Evolutionary conservation across 92 coral and sea anemone genomes (phyloP), one percentile per base, ranked within the genome.

Genomic region (Siderastrea siderea): DNA sequence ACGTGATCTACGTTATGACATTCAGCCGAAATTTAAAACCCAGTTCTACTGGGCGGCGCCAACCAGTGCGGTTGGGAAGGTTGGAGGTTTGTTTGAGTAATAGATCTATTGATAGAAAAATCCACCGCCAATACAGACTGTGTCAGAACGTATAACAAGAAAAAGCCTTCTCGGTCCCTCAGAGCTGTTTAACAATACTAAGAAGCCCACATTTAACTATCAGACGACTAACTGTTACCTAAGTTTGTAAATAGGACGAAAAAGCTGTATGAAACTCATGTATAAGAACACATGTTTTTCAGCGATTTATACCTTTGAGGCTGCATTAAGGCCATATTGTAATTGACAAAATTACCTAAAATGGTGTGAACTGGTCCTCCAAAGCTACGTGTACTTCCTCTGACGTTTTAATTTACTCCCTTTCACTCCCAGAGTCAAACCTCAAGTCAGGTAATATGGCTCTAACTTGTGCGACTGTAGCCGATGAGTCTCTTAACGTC

Each of bases 21-120:
- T 7, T 17, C 17, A 19, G 3, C 38, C 19, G 78, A 74, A 74
- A 74, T 74, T 74, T 26, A 52, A 74, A 53, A 53, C 78, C 78
- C 3, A n/a, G 11, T 7, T 53, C 38, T 52, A 14, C 13, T n/a
- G 38, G 78, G 78, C 63, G 78, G 78, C 47, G 62, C 46, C 55
- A 26, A 47, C 46, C 55, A 26, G n/a, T 73, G 78, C 12, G 58
- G 78, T 73, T 49, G 6, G 7, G 78, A 17, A 52, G 4, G 3
- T 51, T 38, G 53, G 51, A 16, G 78, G 45, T 74, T 74, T 55
- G 46, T 53, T 74, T 50, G 46, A 38, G 57, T 7, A 14, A 15
- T 50, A 48, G 45, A 46, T 3, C 55, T 51, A 9, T 73, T 9
- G 26, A 6, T 73, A 53, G 3, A 38, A 9, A 26, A 71, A 19